These are phyloP conservation scores for Beris morrisii DNA, from an alignment of 2,888 invertebrate genomes.

Conservation along the genomic window DNA sequence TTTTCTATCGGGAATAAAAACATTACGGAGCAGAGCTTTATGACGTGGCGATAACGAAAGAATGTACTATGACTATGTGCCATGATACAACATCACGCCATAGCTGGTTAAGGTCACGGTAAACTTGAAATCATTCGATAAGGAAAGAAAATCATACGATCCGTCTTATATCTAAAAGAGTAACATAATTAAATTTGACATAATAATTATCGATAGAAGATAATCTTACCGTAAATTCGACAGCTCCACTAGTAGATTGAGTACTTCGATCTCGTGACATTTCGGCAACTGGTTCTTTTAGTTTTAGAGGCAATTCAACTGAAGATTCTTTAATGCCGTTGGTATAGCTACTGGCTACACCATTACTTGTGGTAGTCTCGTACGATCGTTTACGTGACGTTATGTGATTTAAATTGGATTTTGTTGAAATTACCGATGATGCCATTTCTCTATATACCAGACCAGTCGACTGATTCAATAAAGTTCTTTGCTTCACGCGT, in stretches of 20 bases:
- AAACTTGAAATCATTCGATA: too few relatives aligned
- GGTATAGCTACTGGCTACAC: slow-evolving; percentile 10
- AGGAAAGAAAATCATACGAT: too few relatives aligned
- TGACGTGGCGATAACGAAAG: too few relatives aligned
- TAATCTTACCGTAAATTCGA: slow-evolving; percentile 23
- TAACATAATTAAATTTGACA: too few relatives aligned
- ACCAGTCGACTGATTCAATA: slow-evolving; percentile 20
- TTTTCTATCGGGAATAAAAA: too few relatives aligned
- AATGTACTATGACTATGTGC: too few relatives aligned
- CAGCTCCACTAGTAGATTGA: slow-evolving; percentile 23
- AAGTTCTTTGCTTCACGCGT: not conserved
- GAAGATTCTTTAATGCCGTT: slow-evolving; percentile 25
- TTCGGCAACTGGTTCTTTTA: not conserved
- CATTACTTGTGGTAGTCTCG: slow-evolving; percentile 14
- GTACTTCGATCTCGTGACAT: slow-evolving; percentile 18
- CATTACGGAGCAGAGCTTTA: too few relatives aligned
- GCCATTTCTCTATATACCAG: slow-evolving; percentile 34
- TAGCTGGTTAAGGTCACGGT: too few relatives aligned
- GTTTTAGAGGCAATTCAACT: not conserved
- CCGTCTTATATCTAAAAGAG: too few relatives aligned
- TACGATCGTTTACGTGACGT: slow-evolving; percentile 28
- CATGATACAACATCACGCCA: too few relatives aligned
- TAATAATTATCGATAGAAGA: not conserved
- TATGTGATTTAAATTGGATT: slow-evolving; percentile 31
- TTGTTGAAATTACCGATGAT: slow-evolving; percentile 37